Conservation (phyloP, 2,888 invertebrate species). For the Apocheima hispidaria region DNA sequence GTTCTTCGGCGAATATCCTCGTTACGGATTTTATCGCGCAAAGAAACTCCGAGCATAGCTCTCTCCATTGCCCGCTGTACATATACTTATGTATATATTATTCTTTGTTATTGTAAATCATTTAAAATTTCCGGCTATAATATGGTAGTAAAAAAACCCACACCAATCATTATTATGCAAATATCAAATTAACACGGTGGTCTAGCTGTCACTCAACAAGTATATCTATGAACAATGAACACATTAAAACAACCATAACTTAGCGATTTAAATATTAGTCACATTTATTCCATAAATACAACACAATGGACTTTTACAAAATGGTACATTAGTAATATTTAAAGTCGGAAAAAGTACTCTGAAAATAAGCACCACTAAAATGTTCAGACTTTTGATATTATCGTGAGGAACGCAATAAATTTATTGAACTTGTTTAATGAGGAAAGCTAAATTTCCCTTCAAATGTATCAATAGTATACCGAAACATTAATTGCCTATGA, state of each 20-base stretch:
- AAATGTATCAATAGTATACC: too few species aligned
- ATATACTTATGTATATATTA: neutral
- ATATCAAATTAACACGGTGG: constrained; percentile 9
- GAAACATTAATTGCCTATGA: too few species aligned
- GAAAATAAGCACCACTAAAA: constrained; percentile 2
- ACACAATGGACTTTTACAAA: constrained; percentile 24
- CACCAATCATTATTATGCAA: neutral
- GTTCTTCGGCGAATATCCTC: too few species aligned
- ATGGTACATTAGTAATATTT: neutral
- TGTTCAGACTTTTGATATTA: too few species aligned
- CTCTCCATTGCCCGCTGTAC: too few species aligned
- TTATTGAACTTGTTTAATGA: too few species aligned
- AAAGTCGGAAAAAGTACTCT: neutral
- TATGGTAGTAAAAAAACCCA: neutral
- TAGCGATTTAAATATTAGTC: constrained; percentile 16
- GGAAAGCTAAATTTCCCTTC: too few species aligned
- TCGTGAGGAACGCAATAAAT: too few species aligned
- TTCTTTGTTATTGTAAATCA: neutral
- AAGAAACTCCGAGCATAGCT: too few species aligned
- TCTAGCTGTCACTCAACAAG: neutral
- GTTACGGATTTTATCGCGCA: too few species aligned
- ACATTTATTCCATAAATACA: constrained; percentile 29
- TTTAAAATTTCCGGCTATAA: neutral
- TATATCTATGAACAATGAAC: constrained; percentile 18
- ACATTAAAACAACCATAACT: constrained; percentile 24